Base-by-base conservation (phyloP, 1,140 invertebrate genomes). In the Camponotus floridanus region DNA sequence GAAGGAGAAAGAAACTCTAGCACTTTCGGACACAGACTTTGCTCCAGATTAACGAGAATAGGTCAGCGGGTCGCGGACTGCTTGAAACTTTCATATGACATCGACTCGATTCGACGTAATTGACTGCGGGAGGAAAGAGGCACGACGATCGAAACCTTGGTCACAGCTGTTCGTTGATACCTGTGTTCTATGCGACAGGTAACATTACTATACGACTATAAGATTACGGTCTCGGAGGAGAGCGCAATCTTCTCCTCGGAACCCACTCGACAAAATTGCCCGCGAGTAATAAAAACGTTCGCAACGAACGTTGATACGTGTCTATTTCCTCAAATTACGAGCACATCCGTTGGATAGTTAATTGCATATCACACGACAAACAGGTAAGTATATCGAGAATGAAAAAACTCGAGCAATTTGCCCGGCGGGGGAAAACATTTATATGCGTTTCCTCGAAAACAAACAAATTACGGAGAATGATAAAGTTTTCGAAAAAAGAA, bases 61-160 rank as follows among this genome's bases (percentile, higher is more conserved):
- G 74, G 76, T 71, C 76, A 76, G 57, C 61, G 45, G 87, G 90
- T 91, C 87, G 74, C 48, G 6, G 74, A 71, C 45, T 78, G 67
- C 84, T 67, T 92, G 76, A 92, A 92, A 92, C 62, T 92, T 92
- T 92, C 67, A 92, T 91, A 76, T 86, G 64, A 91, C 91, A 91
- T 92, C 92, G 92, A 92, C 86, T 90, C 92, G 92, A 92, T 84
- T 90, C 89, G 86, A 61, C 61, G 67, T 84, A 81, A 90, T 83
- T 76, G 76, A 73, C n/a, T 67, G 87, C 39, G 86, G 70, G 81
- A 74, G 42, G 64, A 68, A 68, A 74, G 57, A 85, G 45, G 67
- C 57, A 84, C 78, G 81, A 91, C 59, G 76, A 65, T 78, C 76
- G 76, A 91, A 26, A 51, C 80, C 88, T 88, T 80, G 91, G 80